Conservation (phyloP, 2,113 vertebrate genomes). For the Lepus timidus region DNA sequence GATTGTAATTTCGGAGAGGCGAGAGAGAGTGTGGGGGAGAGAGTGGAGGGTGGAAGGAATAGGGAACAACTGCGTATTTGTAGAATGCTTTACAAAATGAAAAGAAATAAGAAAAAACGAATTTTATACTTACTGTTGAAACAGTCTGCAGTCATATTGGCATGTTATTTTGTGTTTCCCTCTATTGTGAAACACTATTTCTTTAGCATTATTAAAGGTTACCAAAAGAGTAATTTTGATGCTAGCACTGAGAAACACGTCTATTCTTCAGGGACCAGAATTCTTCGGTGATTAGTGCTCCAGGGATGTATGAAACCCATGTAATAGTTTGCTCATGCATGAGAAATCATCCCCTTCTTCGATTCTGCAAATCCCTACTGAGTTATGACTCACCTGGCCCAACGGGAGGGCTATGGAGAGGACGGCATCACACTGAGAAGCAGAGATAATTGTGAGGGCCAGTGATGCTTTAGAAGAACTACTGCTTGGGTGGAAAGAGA, state of each 20-base stretch:
- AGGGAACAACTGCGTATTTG: constrained; percentile 36
- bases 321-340: constrained; percentile 40
- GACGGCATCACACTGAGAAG: constrained; percentile 4
- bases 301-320: constrained; percentile 48
- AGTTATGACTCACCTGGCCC: constrained; percentile 56
- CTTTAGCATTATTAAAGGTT: constrained; percentile 42
- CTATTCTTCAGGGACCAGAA: constrained; percentile 50
- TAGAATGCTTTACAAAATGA: constrained; percentile 61
- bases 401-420: constrained; percentile 46
- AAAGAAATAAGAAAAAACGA: constrained; percentile 40
- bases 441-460: constrained; percentile 48
- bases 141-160: background rate
- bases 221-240: constrained; percentile 58
- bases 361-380: constrained; percentile 39
- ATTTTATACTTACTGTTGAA: constrained; percentile 36
- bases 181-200: background rate
- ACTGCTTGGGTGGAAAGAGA: constrained; percentile 50
- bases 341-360: constrained; percentile 65
- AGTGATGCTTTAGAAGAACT: constrained; percentile 42
- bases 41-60: background rate
- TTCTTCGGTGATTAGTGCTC: constrained; percentile 53
- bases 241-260: background rate
- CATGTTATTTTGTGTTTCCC: background rate
- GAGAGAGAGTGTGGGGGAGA: too few relatives aligned
- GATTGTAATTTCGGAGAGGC: constrained; percentile 21